These are phyloP conservation scores for Phoeniculus purpureus DNA, from an alignment of 2,797 vertebrate genomes.

Conservation along the genomic window DNA sequence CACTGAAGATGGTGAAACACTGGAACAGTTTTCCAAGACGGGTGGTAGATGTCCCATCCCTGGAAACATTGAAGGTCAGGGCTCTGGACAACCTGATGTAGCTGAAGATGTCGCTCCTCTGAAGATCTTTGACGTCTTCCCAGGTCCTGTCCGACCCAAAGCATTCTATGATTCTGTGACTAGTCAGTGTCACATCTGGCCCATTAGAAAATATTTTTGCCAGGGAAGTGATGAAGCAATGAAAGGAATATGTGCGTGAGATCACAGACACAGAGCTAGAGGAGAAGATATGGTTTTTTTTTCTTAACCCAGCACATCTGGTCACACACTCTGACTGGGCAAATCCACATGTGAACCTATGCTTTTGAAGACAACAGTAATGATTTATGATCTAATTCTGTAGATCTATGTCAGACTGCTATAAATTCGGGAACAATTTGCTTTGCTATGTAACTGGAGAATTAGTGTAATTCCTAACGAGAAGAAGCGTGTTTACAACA, in stretches of 20 bases:
- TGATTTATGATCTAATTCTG: slow-evolving; percentile 33
- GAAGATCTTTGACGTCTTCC: no score
- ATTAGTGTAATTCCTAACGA: slow-evolving; percentile 64
- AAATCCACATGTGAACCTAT: not conserved
- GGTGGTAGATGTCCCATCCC: no score
- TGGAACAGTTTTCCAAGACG: no score
- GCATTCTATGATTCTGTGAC: no score
- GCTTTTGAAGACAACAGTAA: slow-evolving; percentile 36
- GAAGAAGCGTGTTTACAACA: slow-evolving; percentile 65
- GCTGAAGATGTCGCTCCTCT: no score
- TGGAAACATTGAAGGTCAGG: no score
- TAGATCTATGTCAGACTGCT: slow-evolving; percentile 30
- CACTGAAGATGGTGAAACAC: no score
- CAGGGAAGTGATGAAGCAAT: not conserved
- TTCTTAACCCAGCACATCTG: not conserved
- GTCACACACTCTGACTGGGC: not conserved
- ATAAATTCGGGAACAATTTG: slow-evolving; percentile 49
- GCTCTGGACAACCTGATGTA: no score
- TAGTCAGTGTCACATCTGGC: not conserved
- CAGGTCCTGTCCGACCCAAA: no score
- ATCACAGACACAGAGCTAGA: not conserved
- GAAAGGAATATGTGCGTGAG: not conserved
- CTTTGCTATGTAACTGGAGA: slow-evolving; percentile 64
- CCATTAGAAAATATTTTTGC: not conserved
- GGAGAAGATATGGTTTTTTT: not conserved